Evolutionary conservation across 2,888 invertebrate genomes (phyloP), one percentile per base, ranked within the genome.

Genomic region (Eupithecia abbreviata): DNA sequence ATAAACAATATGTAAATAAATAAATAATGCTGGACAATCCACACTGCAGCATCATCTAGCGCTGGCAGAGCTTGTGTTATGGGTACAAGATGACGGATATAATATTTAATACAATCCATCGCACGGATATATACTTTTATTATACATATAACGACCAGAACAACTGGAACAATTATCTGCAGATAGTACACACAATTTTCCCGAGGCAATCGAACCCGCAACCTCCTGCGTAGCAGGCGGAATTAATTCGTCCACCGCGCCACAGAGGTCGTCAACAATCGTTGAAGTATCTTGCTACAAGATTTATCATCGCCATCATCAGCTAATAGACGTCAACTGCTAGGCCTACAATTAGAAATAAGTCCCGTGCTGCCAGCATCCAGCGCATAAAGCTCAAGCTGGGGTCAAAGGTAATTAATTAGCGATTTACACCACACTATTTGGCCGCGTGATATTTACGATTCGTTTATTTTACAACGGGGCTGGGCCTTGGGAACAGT

Each of bases 381-480:
- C n/a, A 55, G 55, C 3, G 55, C 55, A 30, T 51, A 51, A 51
- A 58, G 18, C 55, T 9, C 18, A 58, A 9, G 55, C 9, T 51
- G 6, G 6, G 15, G 51, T 51, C 51, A n/a, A 51, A 51, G n/a
- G 51, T 51, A 15, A 51, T 18, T 58, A 43, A 66, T 66, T 41
- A 42, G 43, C 42, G n/a, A n/a, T 67, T 66, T n/a, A n/a, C 43
- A 66, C 42, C 66, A 42, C 3, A 67, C 6, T 45, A 68, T 45
- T 45, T 15, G 66, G 4, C 68, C 68, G 68, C 9, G 15, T 68
- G 68, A 45, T 45, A 68, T 68, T 45, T 43, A 68, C 68, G 45
- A 68, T 68, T 13, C 18, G 62, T 62, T 66, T 42, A 15, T 66
- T 66, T 66, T 66, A 66, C 42, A 66, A 43, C 66, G 42, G 66